A percentile compares a stretch with the other conserved stretches of the same genome.
phyloP scores from a whole-genome alignment of 2,888 invertebrate genomes.

The Apoda limacodes region DNA sequence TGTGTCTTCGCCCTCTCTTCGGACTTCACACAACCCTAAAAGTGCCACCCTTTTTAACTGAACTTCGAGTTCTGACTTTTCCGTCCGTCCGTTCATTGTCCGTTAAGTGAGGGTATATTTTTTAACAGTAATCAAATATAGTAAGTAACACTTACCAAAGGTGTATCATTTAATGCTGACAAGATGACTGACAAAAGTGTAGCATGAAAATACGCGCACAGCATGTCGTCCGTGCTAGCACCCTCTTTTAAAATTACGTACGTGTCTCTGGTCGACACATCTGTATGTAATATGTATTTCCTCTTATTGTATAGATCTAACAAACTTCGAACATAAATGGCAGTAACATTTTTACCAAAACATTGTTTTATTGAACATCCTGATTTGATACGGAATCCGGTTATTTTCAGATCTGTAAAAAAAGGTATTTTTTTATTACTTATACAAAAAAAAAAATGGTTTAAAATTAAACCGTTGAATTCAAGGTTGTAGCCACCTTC shows the following conservation, averaged over 20 bases:
- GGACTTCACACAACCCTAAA: too few relatives aligned
- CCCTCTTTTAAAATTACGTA: constrained; percentile 67
- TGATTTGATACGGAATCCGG: constrained; percentile 72
- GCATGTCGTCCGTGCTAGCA: constrained; percentile 62
- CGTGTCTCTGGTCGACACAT: constrained; percentile 53
- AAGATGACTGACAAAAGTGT: constrained; percentile 55
- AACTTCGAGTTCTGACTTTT: too few relatives aligned
- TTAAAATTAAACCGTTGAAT: too few relatives aligned
- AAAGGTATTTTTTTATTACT: too few relatives aligned
- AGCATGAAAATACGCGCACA: constrained; percentile 78
- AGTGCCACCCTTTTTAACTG: too few relatives aligned
- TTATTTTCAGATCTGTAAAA: constrained; percentile 67
- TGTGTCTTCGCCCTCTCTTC: too few relatives aligned
- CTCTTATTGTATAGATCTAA: constrained; percentile 51
- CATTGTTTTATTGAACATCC: constrained; percentile 66
- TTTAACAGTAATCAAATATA: neutral
- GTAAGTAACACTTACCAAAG: constrained; percentile 33
- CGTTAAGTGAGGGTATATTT: neutral
- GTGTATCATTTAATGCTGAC: constrained; percentile 37
- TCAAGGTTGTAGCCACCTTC: too few relatives aligned
- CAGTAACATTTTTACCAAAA: constrained; percentile 22
- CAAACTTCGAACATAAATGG: constrained; percentile 39
- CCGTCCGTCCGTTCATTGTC: too few relatives aligned
- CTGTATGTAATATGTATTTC: constrained; percentile 68
- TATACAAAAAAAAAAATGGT: too few relatives aligned